phyloP scores from a whole-genome alignment of 2,888 invertebrate genomes.

The Syrphus vitripennis region DNA sequence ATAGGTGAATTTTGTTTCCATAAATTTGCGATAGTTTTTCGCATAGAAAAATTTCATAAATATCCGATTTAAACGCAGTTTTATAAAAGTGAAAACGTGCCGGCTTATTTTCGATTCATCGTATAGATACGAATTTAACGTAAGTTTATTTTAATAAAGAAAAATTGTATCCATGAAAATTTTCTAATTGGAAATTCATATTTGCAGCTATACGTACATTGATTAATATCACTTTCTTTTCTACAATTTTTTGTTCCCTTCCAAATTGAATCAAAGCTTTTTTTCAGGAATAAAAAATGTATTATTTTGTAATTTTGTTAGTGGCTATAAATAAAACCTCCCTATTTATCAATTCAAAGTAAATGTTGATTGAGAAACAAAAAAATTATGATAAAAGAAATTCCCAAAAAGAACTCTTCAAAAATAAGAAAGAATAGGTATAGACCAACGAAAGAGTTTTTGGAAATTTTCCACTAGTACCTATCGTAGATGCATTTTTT shows the following conservation, averaged over 20 bases:
- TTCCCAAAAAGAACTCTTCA: background rate
- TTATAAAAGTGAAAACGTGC: slow-evolving; percentile 30
- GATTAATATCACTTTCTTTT: slow-evolving; percentile 57
- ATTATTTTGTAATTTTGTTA: too few species aligned
- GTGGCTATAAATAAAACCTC: too few species aligned
- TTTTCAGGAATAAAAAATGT: background rate
- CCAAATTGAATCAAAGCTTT: background rate
- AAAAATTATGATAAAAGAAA: background rate
- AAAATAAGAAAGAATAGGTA: background rate
- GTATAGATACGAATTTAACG: slow-evolving; percentile 26
- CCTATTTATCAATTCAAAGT: too few species aligned
- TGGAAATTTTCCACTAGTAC: slow-evolving; percentile 62
- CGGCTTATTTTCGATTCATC: slow-evolving; percentile 12
- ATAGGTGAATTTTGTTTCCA: slow-evolving; percentile 34
- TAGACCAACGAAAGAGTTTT: background rate
- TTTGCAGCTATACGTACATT: background rate
- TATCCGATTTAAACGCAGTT: background rate
- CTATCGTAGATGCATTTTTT: background rate
- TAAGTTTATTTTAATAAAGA: slow-evolving; percentile 14
- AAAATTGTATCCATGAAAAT: background rate
- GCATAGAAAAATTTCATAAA: slow-evolving; percentile 23
- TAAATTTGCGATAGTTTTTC: slow-evolving; percentile 51
- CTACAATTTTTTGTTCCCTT: background rate
- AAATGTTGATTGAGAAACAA: background rate
- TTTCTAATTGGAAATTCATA: background rate